Conservation (phyloP, 2,113 vertebrate species). For the Brachypodius melanocephalos region DNA sequence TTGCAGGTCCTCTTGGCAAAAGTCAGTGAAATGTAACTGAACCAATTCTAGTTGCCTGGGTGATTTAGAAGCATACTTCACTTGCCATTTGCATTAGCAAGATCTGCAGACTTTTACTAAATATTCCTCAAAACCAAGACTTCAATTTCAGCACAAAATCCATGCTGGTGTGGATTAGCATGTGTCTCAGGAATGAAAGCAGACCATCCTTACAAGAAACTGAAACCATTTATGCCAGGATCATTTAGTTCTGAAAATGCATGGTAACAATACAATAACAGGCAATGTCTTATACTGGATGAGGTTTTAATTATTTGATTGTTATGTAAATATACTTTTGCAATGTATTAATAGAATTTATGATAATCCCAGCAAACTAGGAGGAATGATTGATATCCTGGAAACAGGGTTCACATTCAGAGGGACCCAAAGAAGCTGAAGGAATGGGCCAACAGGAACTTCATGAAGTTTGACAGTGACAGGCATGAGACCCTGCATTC, state of each 20-base stretch:
- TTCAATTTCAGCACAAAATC: not conserved
- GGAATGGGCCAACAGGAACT: not conserved
- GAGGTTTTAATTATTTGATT: not conserved
- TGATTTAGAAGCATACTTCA: constrained; percentile 5
- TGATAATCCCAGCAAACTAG: not conserved
- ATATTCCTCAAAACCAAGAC: constrained; percentile 13
- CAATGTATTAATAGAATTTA: not conserved
- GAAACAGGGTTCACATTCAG: not conserved
- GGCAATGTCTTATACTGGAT: not conserved
- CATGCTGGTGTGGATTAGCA: not conserved
- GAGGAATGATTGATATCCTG: not conserved
- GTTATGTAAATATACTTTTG: not conserved
- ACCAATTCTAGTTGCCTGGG: constrained; percentile 34
- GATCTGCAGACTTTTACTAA: not conserved
- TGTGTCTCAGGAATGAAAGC: not conserved
- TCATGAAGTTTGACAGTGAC: not conserved
- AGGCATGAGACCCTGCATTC: not conserved
- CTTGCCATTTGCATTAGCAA: not conserved
- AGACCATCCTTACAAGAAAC: not conserved
- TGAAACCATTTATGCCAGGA: not conserved
- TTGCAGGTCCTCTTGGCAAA: constrained; percentile 72
- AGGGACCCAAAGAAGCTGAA: not conserved
- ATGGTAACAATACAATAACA: not conserved
- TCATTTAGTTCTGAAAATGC: not conserved
- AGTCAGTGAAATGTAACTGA: constrained; percentile 69